Evolutionary conservation across 2,888 invertebrate species (phyloP).

Genomic region (Agonum fuliginosum): DNA sequence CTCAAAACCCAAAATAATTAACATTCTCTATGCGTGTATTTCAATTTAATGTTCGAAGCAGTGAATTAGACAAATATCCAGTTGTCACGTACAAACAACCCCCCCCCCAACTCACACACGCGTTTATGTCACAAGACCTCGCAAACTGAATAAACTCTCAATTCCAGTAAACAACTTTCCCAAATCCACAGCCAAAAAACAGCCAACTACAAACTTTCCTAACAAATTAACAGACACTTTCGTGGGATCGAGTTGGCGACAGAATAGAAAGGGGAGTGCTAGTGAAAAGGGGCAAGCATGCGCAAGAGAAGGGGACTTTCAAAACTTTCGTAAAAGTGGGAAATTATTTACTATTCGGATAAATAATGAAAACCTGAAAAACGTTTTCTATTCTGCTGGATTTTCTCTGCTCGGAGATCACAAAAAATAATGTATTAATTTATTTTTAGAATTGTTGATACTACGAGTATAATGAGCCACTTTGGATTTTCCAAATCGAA

Average conservation of each 20-base stretch:
- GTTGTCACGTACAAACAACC: slow-evolving; percentile 25
- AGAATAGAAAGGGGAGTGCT: not conserved
- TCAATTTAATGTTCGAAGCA: slow-evolving; percentile 18
- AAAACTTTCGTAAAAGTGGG: no score
- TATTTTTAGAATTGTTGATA: no score
- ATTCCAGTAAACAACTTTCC: slow-evolving; percentile 38
- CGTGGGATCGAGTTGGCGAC: slow-evolving; percentile 1
- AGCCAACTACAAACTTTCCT: slow-evolving; percentile 19
- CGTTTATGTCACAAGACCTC: slow-evolving; percentile 6
- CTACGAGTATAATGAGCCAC: no score
- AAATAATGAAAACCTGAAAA: no score
- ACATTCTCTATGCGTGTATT: slow-evolving; percentile 5
- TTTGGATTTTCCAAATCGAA: no score
- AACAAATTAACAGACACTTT: slow-evolving; percentile 38
- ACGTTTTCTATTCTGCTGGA: no score
- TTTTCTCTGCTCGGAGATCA: no score
- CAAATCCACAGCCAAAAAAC: slow-evolving; percentile 25
- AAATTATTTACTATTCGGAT: no score
- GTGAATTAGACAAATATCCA: slow-evolving; percentile 12
- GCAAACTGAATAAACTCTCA: slow-evolving; percentile 38
- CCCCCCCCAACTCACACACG: slow-evolving; percentile 1
- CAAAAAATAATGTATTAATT: no score
- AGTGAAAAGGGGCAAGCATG: not conserved
- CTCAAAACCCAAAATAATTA: not conserved
- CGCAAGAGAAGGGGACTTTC: not conserved